These are phyloP conservation scores for Spea multiplicata DNA, from an alignment of 2,113 vertebrate genomes.

Conservation along the genomic window DNA sequence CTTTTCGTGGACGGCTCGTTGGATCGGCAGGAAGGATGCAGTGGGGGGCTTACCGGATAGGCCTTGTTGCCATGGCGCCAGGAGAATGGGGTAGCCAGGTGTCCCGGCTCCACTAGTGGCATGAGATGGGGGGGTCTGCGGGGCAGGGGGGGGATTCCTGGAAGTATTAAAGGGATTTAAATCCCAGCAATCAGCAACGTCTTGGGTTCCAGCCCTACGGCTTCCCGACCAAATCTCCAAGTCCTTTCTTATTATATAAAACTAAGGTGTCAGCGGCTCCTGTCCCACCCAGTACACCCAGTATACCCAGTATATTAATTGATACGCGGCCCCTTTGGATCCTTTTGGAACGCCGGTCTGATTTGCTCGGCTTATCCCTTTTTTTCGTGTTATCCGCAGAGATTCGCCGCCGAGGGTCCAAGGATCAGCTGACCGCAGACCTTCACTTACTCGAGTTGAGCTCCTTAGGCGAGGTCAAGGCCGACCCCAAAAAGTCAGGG, in stretches of 20 bases:
- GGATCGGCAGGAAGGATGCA: conserved; percentile 55
- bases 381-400: conserved; percentile 62
- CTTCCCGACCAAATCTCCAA: too few relatives aligned
- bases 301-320: too few relatives aligned
- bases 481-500: conserved; percentile 50
- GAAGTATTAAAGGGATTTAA: neutral
- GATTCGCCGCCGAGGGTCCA: conserved; percentile 86
- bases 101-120: neutral
- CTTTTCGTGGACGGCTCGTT: conserved; percentile 44
- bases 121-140: neutral
- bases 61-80: conserved; percentile 54
- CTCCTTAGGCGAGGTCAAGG: conserved; percentile 53
- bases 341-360: too few relatives aligned
- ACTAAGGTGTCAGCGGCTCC: too few relatives aligned
- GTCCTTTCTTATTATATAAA: too few relatives aligned
- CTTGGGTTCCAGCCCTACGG: too few relatives aligned
- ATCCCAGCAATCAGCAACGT: neutral
- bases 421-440: conserved; percentile 85
- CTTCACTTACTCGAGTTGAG: conserved; percentile 73
- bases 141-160: neutral
- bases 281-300: too few relatives aligned
- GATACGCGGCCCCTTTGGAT: too few relatives aligned
- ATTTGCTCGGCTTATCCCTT: too few relatives aligned
- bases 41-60: conserved; percentile 43
- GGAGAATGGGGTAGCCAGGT: conserved; percentile 39